Base-by-base conservation (phyloP, 2,888 invertebrate species). In the Cacoxenus indagator region DNA sequence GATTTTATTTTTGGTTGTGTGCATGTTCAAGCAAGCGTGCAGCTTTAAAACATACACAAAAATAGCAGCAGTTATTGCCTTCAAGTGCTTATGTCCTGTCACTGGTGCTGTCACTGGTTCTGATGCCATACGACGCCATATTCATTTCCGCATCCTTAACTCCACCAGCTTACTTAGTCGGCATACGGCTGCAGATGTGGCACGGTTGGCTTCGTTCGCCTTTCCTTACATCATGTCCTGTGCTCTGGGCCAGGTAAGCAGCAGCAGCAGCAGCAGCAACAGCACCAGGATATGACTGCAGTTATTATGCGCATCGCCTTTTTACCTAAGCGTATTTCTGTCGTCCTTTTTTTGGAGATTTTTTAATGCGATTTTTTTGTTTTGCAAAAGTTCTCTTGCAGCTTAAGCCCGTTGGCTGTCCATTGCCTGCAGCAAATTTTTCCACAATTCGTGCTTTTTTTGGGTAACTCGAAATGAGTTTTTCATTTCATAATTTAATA, bases 401-500 rank as follows among this genome's bases (percentile, higher is more conserved):
- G 43, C 26, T 45, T 62, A 45, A 43, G 24, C 5, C 61, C 27
- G 37, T 27, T 37, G 59, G 37, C 19, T 19, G 59, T 22, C 57
- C 8, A 37, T 37, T 24, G 61, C 14, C 24, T 43, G 14, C n/a
- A 62, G 24, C 31, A 62, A 24, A 43, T 62, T 62, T 19, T 17
- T 11, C n/a, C 26, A 22, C 43, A 45, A 62, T 43, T 45, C 11
- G 19, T 45, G 26, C 43, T 62, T 43, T 37, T 61, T 43, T 61
- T 43, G 11, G 27, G 8, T 55, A 5, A 24, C 2, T 24, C 26
- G 8, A 24, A 17, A 17, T 31, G 17, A 59, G 59, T 62, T 62
- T 62, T 62, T 62, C 45, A 24, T 68, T 72, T 76, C 75, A 78
- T 83, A 83, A 83, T 81, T 83, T 83, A 81, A 81, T 81, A 81